phyloP scores from a whole-genome alignment of 2,113 vertebrate species.

The Catharus minimus region DNA sequence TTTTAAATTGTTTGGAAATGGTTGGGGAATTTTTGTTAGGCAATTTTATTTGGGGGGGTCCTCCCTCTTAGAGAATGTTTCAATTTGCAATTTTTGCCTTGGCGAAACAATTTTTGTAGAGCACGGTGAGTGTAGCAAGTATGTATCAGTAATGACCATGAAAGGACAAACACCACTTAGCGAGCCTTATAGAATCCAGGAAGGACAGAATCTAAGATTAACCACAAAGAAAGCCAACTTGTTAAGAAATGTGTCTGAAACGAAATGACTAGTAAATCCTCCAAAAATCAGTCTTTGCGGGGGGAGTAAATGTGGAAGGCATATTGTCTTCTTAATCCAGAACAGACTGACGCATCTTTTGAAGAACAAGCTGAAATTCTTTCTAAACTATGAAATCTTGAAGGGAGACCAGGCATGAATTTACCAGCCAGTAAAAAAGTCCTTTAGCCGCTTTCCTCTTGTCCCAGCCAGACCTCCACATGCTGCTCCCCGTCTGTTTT shows the following conservation, averaged over 20 bases:
- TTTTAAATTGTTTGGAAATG: conserved; percentile 2
- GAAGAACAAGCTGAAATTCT: conserved; percentile 30
- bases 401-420: background rate
- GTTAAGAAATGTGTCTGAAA: conserved; percentile 33
- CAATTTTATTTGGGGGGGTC: background rate
- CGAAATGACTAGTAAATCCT: conserved; percentile 26
- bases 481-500: background rate
- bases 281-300: background rate
- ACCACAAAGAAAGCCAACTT: background rate
- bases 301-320: conserved; percentile 28
- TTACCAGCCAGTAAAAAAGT: background rate
- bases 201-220: background rate
- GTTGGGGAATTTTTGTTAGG: background rate
- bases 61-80: background rate
- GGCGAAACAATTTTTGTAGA: background rate
- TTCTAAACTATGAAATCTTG: background rate
- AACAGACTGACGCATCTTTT: conserved; percentile 13
- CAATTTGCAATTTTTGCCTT: background rate
- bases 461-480: background rate
- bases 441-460: background rate
- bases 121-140: background rate
- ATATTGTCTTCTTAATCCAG: conserved; percentile 36
- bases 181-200: background rate
- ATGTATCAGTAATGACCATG: background rate
- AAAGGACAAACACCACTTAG: background rate